Evolutionary conservation across 2,888 invertebrate species (phyloP), one percentile per base, ranked within the genome.

Genomic region (Eristalis tenax): DNA sequence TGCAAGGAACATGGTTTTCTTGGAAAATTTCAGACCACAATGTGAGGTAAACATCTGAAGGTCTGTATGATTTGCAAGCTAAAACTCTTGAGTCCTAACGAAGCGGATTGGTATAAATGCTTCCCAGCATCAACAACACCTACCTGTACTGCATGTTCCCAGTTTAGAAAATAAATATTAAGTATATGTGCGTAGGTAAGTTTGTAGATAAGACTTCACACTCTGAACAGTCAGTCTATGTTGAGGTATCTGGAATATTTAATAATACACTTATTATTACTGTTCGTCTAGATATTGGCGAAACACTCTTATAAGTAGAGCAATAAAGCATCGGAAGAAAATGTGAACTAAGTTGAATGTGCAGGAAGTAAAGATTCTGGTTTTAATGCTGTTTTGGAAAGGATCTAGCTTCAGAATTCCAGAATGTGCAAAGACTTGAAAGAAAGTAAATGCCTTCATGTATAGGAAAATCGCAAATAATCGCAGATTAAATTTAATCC

Each of bases 121-220:
- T 8, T 18, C 5, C 1, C 50, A 18, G 50, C 18, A 18, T 18
- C n/a, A 2, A n/a, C 50, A n/a, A 50, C 13, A 71, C 83, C 38
- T 79, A 84, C 83, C 83, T 80, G 83, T 70, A 70, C 28, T 84
- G 80, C 83, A 84, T 84, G 50, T 22, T 84, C 56, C 65, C 59
- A 11, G 69, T 28, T 40, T 50, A 68, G 50, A 70, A 70, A 43
- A 28, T 35, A 32, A 71, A 61, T 35, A 43, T 57, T 73, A 38
- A 59, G 18, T 50, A 50, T 18, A 26, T 26, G 26, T 26, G 18
- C 50, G 18, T 50, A 18, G 18, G 50, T 50, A 50, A 50, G 18
- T 50, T 50, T 50, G 50, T 50, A 50, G 50, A 18, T 50, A 18
- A 50, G 1, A 50, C 50, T 50, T 50, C 32, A 18, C 32, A 35